Evolutionary conservation across 2,797 vertebrate genomes (phyloP), one percentile per base, ranked within the genome.

Genomic region (Botia almorhae): DNA sequence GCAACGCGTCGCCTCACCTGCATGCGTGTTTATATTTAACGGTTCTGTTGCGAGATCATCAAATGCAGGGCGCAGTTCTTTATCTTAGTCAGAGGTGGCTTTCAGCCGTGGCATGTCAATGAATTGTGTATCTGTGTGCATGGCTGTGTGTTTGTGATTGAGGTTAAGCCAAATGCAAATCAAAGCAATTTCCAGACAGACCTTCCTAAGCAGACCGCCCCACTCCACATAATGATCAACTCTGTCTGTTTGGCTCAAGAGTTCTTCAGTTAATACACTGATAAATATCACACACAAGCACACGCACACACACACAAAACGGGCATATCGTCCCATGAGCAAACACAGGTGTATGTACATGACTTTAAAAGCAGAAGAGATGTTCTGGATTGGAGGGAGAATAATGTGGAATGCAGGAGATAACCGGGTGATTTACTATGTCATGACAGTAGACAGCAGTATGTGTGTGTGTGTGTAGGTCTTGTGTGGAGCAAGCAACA

Each of bases 161-260:
- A 74, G 69, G 58, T 76, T 78, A 73, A 73, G 65, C 56, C 82
- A 80, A 68, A 74, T 71, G 72, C 64, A 80, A 83, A 83, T 83
- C 78, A 80, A 80, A 80, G 43, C 67, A 76, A 78, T 79, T 73
- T 83, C 68, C 36, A 53, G 71, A 79, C 55, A 68, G 50, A 65
- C 56, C 51, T 71, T 65, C 68, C 67, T 33, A 26, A 8, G 19
- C 60, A 55, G 78, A 68, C 50, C 64, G 2, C 53, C 78, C 63
- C 74, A 64, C 81, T 82, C 39, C 81, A 77, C 56, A 21, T 81
- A 78, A 85, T 85, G 69, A 85, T 80, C 76, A 21, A 19, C 80
- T 43, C n/a, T 16, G 73, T 51, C 68, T 64, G 29, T 19, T 29
- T 51, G 61, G 58, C 29, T 76, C 39, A 76, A 80, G 76, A 63